A percentile compares a stretch with the other conserved stretches of the same genome.
phyloP scores from a whole-genome alignment of 2,113 vertebrate species.

The Lonchura striata region DNA sequence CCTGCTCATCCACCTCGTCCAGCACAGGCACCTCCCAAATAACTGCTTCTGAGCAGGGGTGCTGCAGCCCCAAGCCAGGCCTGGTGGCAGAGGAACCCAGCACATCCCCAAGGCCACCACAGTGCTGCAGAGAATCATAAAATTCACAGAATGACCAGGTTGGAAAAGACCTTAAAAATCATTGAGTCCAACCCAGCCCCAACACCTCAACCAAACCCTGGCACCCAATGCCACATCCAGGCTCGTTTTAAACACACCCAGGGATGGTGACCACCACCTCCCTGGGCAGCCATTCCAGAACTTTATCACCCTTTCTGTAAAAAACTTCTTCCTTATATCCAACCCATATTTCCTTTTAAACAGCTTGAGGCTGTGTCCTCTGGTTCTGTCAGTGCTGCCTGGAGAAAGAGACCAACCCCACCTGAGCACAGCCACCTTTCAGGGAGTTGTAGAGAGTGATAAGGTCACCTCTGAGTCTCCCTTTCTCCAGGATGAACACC shows the following conservation, averaged over 20 bases:
- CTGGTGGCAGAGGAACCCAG: background rate
- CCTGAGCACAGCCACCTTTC: rapidly evolving
- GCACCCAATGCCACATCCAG: background rate
- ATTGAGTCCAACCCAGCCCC: rapidly evolving
- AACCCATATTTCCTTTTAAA: rapidly evolving
- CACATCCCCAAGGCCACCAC: rapidly evolving
- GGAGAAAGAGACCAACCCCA: background rate
- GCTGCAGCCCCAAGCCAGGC: background rate
- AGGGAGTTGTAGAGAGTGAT: background rate
- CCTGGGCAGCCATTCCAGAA: background rate
- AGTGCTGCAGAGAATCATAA: background rate
- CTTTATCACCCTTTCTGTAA: background rate
- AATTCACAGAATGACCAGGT: background rate
- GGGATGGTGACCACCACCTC: background rate
- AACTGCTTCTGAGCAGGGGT: background rate
- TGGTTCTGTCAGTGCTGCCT: background rate
- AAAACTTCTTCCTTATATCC: background rate
- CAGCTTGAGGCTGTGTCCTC: background rate
- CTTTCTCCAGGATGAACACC: background rate
- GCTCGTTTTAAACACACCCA: background rate
- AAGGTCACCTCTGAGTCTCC: background rate
- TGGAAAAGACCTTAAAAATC: background rate
- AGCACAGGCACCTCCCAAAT: rapidly evolving
- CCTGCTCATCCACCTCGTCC: background rate
- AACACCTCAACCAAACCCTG: background rate